Base-by-base conservation (phyloP, 2,797 vertebrate species). In the Aselliscus stoliczkanus region DNA sequence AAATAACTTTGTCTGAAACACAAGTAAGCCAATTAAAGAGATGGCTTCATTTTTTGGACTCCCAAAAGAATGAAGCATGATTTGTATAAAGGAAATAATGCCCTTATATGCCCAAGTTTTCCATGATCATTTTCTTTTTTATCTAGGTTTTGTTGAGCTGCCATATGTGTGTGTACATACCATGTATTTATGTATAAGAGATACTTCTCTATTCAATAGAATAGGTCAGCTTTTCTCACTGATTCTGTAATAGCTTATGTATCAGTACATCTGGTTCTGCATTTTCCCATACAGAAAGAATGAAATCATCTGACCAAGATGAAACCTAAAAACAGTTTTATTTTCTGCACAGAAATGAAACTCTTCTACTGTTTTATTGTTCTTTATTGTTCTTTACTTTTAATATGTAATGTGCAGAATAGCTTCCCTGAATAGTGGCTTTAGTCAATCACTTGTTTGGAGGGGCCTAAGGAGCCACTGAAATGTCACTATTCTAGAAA, bases 51-150 rank as follows among this genome's bases (percentile, higher is more conserved):
- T 72, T 88, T 94, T 92, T 93, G 34, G 52, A 81, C 21, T 86
- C 39, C 90, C 56, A 47, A 73, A 87, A 52, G 76, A 89, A 94
- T 21, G 65, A 80, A 94, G 44, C 39, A 44, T 44, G 52, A n/a
- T 97, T 97, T 84, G 15, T 94, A 20, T 69, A 73, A 65, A 93
- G 56, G 56, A 88, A 96, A 96, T 80, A 65, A 81, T 73, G 31
- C 87, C 37, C 47, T 91, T 42, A 67, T 42, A 56, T 54, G 34
- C 4, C 27, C 18, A 91, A 58, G 82, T 64, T 93, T 94, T 94
- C 75, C 15, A 15, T 7, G 6, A 88, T 77, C 23, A 56, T 81
- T 87, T 90, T 72, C 50, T 79, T 85, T 94, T 87, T 56, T 27
- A 62, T 84, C 25, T 91, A 47, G 21, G 67, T 85, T 85, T 93